A percentile compares a stretch with the other conserved stretches of the same genome.
Evolutionary conservation across 30 jellyfish, hydroid and myxozoan species (phyloP).

Genomic region (Rhopilema esculentum): DNA sequence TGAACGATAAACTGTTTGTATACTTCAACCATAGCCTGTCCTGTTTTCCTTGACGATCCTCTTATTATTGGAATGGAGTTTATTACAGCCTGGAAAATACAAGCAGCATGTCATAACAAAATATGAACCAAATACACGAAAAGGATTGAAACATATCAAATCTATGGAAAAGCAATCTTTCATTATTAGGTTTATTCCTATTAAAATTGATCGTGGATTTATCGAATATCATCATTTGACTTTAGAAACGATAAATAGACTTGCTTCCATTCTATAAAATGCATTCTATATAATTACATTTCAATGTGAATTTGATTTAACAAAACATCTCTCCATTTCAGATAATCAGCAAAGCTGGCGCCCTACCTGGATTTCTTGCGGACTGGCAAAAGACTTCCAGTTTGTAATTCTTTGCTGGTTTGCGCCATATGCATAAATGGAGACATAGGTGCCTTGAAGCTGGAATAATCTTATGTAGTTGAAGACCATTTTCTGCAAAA

Average conservation of each 20-base stretch:
- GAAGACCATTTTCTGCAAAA: slow-evolving; percentile 59
- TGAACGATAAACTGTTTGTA: slow-evolving; percentile 57
- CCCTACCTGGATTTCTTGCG: slow-evolving; percentile 76
- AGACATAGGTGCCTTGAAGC: slow-evolving; percentile 59
- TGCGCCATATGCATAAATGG: slow-evolving; percentile 69
- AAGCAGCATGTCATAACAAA: background rate
- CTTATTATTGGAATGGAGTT: slow-evolving; percentile 64
- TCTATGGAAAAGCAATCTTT: no score
- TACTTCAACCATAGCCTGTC: slow-evolving; percentile 73
- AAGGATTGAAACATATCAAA: no score
- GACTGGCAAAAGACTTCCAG: slow-evolving; percentile 77
- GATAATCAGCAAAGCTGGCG: no score
- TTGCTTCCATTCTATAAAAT: no score
- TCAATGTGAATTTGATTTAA: no score
- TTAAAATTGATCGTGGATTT: no score
- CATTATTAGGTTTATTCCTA: no score
- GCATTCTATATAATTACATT: no score
- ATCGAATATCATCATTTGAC: no score
- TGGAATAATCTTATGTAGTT: slow-evolving; percentile 77
- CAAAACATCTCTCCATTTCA: no score
- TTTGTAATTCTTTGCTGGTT: slow-evolving; percentile 37
- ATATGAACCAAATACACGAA: background rate
- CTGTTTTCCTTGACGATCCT: slow-evolving; percentile 64
- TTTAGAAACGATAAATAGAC: no score
- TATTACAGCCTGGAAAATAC: slow-evolving; percentile 38